Conservation (phyloP, 2,888 invertebrate species). For the Brachyptera risi region DNA sequence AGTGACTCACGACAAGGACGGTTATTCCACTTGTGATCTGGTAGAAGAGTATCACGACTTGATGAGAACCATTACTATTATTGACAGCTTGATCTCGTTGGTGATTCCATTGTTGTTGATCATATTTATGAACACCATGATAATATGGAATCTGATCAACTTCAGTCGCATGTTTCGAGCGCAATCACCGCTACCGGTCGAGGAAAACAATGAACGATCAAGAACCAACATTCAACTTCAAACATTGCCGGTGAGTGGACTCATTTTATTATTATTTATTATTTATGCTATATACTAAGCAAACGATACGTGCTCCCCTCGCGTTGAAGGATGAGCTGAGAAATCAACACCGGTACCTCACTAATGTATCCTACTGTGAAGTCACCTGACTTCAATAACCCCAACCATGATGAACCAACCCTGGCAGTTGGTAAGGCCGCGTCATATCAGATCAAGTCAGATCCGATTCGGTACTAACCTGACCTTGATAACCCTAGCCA, state of each 20-base stretch:
- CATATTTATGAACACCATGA: constrained; percentile 60
- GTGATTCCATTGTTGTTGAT: constrained; percentile 57
- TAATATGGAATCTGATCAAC: constrained; percentile 51
- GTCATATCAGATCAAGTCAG: no score
- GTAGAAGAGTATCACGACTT: constrained; percentile 49
- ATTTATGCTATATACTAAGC: no score
- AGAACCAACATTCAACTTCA: constrained; percentile 46
- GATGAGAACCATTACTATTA: constrained; percentile 53
- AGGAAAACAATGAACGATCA: constrained; percentile 41
- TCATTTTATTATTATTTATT: no score
- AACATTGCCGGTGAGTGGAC: constrained; percentile 48
- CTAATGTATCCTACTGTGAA: no score
- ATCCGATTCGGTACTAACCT: no score
- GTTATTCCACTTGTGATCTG: constrained; percentile 48
- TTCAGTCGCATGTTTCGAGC: constrained; percentile 48
- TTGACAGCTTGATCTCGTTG: constrained; percentile 60
- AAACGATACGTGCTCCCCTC: no score
- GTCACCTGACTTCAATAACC: no score
- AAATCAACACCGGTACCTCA: no score
- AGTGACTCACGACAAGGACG: constrained; percentile 6
- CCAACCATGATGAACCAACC: no score
- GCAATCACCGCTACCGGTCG: neutral
- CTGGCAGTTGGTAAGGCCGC: no score
- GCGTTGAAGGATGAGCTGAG: no score
- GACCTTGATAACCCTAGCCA: no score